Percentiles rank a stretch among this genome's conserved stretches.
phyloP scores from a whole-genome alignment of 1,140 invertebrate genomes.

The Planococcus citri region DNA sequence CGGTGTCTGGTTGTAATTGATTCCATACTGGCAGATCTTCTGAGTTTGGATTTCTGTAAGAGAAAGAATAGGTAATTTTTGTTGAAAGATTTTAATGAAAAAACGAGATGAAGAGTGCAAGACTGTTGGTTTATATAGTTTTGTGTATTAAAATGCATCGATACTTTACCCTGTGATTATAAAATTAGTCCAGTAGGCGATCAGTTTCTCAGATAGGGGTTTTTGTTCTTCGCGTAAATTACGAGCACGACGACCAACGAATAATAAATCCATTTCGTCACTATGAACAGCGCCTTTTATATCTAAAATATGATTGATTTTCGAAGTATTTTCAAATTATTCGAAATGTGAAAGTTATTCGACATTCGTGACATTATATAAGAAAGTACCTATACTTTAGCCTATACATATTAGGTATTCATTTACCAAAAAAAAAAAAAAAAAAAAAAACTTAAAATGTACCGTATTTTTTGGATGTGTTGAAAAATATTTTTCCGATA shows the following conservation, averaged over 20 bases:
- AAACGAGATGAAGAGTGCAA: background rate
- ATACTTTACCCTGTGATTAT: background rate
- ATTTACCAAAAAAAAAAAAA: no score
- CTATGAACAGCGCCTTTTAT: background rate
- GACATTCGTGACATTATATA: no score
- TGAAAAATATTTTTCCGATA: no score
- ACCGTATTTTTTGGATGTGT: background rate
- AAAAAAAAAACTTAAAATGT: no score
- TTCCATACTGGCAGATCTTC: conserved; percentile 10
- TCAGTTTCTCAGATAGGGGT: background rate
- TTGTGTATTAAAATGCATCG: background rate
- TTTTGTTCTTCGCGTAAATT: background rate
- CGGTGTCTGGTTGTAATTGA: background rate
- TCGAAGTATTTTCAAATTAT: no score
- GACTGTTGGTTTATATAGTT: background rate
- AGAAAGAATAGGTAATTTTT: background rate
- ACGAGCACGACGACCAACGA: background rate
- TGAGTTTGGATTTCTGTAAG: background rate
- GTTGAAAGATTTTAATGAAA: no score
- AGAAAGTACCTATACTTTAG: no score
- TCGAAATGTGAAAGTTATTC: no score
- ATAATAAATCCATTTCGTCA: background rate
- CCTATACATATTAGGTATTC: no score
- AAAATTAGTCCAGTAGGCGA: background rate
- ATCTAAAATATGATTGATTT: no score